These are phyloP conservation scores for Myotis findleyi DNA, from an alignment of 2,797 vertebrate species.

Conservation along the genomic window DNA sequence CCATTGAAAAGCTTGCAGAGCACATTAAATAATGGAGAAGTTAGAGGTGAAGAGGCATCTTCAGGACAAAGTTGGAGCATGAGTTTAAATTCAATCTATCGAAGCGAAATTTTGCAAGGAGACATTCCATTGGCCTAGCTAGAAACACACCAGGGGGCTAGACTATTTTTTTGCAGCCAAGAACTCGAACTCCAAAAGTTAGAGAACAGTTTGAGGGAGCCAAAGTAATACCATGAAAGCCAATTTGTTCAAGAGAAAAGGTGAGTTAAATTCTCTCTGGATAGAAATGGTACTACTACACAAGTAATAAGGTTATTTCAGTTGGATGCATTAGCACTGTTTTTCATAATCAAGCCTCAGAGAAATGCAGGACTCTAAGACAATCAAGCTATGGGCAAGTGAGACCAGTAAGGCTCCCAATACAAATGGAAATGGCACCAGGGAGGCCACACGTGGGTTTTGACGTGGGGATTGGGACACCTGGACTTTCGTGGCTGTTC, in stretches of 20 bases:
- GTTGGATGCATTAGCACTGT: neutral
- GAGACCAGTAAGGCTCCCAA: neutral
- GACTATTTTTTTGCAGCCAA: slow-evolving; percentile 38
- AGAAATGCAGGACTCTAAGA: neutral
- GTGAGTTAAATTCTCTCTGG: neutral
- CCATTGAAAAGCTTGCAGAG: slow-evolving; percentile 34
- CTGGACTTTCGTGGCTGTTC: neutral
- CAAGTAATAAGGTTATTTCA: neutral
- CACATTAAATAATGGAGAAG: neutral
- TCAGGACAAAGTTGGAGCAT: neutral
- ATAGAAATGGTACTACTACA: neutral
- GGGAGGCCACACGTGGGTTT: neutral
- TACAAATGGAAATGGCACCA: neutral
- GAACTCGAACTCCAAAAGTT: neutral
- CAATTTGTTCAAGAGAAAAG: slow-evolving; percentile 5
- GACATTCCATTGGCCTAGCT: neutral
- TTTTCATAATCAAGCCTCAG: neutral
- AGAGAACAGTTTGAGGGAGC: neutral
- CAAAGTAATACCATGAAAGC: neutral
- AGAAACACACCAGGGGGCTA: neutral
- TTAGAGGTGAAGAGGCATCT: neutral
- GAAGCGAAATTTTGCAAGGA: neutral
- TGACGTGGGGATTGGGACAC: neutral
- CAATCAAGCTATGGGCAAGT: neutral
- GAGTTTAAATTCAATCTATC: neutral